These are phyloP conservation scores for Danio choprae DNA, from an alignment of 2,797 vertebrate species.

Conservation along the genomic window DNA sequence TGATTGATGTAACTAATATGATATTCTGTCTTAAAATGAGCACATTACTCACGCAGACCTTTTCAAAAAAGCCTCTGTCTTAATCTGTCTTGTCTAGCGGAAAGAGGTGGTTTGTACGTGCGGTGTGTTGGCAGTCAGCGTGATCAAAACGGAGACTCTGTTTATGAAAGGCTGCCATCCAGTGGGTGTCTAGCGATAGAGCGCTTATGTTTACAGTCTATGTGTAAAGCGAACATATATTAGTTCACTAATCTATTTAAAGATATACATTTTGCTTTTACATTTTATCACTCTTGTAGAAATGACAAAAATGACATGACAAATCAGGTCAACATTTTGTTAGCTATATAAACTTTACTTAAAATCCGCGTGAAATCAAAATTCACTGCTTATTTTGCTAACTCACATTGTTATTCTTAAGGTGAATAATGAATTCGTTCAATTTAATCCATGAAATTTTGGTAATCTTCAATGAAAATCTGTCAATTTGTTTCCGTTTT, in stretches of 20 bases:
- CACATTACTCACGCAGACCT: constrained; percentile 44
- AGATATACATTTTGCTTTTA: not conserved
- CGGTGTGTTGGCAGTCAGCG: not conserved
- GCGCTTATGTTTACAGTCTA: too few species aligned
- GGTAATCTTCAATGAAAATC: too few species aligned
- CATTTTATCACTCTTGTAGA: not conserved
- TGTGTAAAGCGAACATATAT: too few species aligned
- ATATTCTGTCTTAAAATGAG: constrained; percentile 44
- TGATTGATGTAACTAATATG: constrained; percentile 45
- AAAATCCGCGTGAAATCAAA: too few species aligned
- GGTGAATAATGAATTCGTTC: too few species aligned
- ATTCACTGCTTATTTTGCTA: too few species aligned
- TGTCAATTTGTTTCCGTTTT: too few species aligned
- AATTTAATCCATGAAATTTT: too few species aligned
- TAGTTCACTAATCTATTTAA: not conserved
- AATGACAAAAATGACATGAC: too few species aligned
- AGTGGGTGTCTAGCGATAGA: constrained; percentile 27
- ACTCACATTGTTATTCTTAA: too few species aligned
- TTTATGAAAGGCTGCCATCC: constrained; percentile 51
- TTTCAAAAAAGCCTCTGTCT: constrained; percentile 44
- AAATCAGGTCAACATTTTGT: too few species aligned
- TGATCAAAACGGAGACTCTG: not conserved
- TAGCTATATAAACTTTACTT: too few species aligned
- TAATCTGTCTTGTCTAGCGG: constrained; percentile 46
- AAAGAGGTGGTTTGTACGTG: constrained; percentile 33